Percentiles rank a stretch among this genome's conserved stretches.
phyloP scores from a whole-genome alignment of 2,113 vertebrate species.

The Propithecus coquereli region DNA sequence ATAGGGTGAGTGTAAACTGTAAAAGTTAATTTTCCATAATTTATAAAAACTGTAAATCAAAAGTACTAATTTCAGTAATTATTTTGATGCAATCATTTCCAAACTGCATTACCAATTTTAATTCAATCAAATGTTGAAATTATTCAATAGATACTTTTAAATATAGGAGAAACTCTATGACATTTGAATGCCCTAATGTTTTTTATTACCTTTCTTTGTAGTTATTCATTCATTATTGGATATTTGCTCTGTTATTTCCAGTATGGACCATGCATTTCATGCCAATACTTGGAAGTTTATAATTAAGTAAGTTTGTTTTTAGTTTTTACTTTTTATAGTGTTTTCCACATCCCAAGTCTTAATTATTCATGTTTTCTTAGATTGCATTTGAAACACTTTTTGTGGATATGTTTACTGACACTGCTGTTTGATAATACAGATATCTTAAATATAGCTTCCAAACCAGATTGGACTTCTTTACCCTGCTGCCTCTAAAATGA shows the following conservation, averaged over 20 bases:
- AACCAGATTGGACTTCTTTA: neutral
- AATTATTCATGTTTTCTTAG: neutral
- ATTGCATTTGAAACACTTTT: conserved; percentile 11
- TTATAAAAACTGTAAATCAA: conserved; percentile 21
- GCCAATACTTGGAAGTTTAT: conserved; percentile 98
- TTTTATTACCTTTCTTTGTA: conserved; percentile 74
- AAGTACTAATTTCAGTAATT: neutral
- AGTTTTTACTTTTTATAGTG: conserved; percentile 29
- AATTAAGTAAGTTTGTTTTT: conserved; percentile 89
- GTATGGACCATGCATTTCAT: conserved; percentile 95
- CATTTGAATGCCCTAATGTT: conserved; percentile 25
- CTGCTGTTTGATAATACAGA: neutral
- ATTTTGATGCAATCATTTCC: neutral
- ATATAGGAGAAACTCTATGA: neutral
- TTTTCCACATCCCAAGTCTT: neutral
- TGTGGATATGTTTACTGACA: neutral
- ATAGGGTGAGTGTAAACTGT: neutral
- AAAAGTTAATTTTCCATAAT: neutral
- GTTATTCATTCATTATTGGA: conserved; percentile 95
- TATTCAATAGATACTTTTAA: neutral
- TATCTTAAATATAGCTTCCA: neutral
- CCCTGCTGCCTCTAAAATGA: neutral
- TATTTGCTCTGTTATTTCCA: conserved; percentile 92
- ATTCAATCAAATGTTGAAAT: neutral
- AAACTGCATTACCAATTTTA: conserved; percentile 13